Evolutionary conservation across 2,113 vertebrate species (phyloP).

Genomic region (Anoura caudifer): DNA sequence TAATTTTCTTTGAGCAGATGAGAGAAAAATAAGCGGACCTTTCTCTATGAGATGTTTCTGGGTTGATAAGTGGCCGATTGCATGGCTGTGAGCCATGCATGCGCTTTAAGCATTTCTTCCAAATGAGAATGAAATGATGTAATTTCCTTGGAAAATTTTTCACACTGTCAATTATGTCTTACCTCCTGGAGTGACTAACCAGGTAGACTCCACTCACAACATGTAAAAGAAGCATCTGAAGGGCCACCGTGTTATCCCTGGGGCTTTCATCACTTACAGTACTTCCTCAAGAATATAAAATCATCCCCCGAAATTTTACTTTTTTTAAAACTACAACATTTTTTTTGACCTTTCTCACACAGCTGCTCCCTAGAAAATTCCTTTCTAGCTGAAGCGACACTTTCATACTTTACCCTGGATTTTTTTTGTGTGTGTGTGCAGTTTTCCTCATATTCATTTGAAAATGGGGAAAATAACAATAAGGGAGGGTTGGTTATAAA

Average conservation of each 20-base stretch:
- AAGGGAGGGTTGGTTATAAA: background rate
- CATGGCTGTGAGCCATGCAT: slow-evolving; percentile 3
- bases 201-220: slow-evolving; percentile 42
- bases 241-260: slow-evolving; percentile 8
- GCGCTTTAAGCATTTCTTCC: slow-evolving; percentile 39
- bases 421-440: slow-evolving; percentile 18
- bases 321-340: slow-evolving; percentile 60
- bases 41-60: slow-evolving; percentile 42
- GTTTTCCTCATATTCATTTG: slow-evolving; percentile 29
- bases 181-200: slow-evolving; percentile 55
- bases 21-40: slow-evolving; percentile 16
- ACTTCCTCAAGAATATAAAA: slow-evolving; percentile 59
- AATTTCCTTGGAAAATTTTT: slow-evolving; percentile 64
- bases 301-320: slow-evolving; percentile 45
- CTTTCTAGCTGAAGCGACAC: slow-evolving; percentile 14
- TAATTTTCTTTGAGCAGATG: slow-evolving; percentile 15
- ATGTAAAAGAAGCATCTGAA: slow-evolving; percentile 57
- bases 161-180: slow-evolving; percentile 69
- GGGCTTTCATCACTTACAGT: slow-evolving; percentile 41
- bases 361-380: slow-evolving; percentile 51
- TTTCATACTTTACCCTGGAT: slow-evolving; percentile 33
- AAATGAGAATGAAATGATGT: slow-evolving; percentile 63
- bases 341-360: slow-evolving; percentile 56
- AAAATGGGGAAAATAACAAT: slow-evolving; percentile 21
- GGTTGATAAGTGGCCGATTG: slow-evolving; percentile 28